Evolutionary conservation across 2,797 vertebrate genomes (phyloP).

Genomic region (Mormyrops boulengeri): DNA sequence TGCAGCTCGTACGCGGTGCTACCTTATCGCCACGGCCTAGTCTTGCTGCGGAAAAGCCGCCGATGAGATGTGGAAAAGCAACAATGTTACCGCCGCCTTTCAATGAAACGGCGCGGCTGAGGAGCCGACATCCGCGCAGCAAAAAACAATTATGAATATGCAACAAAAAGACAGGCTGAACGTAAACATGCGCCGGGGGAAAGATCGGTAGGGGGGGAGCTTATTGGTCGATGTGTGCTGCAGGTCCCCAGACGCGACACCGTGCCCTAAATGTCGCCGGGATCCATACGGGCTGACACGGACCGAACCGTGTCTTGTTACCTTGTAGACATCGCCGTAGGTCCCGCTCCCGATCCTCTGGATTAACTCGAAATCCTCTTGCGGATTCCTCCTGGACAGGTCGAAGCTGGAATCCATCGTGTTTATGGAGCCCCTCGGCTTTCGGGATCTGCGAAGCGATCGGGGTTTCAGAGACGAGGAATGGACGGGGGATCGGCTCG

Average conservation of each 20-base stretch:
- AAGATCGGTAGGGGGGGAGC: neutral
- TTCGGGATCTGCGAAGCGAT: slow-evolving; percentile 48
- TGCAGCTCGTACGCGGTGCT: neutral
- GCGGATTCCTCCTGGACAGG: slow-evolving; percentile 90
- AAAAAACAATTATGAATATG: neutral
- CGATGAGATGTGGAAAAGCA: neutral
- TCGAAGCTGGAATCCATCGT: slow-evolving; percentile 80
- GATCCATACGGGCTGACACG: neutral
- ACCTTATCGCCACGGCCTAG: neutral
- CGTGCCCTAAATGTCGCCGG: neutral
- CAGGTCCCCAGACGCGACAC: neutral
- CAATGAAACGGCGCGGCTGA: neutral
- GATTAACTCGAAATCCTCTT: slow-evolving; percentile 98
- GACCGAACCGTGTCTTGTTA: slow-evolving; percentile 47
- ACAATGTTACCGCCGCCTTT: neutral
- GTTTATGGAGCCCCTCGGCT: slow-evolving; percentile 30
- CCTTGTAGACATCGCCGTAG: slow-evolving; percentile 98
- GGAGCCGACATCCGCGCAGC: neutral
- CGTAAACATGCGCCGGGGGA: neutral
- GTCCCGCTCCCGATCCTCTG: slow-evolving; percentile 97
- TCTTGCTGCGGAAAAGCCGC: neutral
- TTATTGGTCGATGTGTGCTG: neutral
- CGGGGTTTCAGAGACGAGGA: slow-evolving; percentile 30
- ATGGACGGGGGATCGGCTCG: neutral
- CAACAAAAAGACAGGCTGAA: neutral